A percentile compares a stretch with the other conserved stretches of the same genome.
Conservation (phyloP, 1,140 invertebrate species). For the Venturia canescens region DNA sequence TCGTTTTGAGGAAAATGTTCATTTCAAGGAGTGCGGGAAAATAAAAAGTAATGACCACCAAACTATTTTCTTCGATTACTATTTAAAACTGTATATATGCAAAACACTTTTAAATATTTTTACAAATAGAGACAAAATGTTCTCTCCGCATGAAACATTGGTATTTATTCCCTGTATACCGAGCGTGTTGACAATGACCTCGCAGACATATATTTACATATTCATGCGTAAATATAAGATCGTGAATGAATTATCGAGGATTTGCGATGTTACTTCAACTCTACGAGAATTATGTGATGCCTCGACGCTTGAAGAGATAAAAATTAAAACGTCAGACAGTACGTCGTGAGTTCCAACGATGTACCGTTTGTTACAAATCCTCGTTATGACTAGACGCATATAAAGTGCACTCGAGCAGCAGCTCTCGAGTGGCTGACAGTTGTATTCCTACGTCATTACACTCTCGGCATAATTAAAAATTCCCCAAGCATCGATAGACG, state of each 20-base stretch:
- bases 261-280: neutral
- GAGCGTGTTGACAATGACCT: conserved; percentile 3
- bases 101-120: neutral
- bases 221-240: neutral
- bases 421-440: neutral
- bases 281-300: neutral
- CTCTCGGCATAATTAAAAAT: neutral
- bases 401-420: neutral
- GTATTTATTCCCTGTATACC: conserved; percentile 10
- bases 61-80: no score
- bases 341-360: neutral
- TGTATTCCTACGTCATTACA: neutral
- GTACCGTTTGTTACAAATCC: neutral
- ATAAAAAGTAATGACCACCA: neutral
- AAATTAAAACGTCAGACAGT: neutral
- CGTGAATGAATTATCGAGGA: conserved; percentile 22
- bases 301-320: neutral
- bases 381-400: conserved; percentile 1
- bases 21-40: no score
- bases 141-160: neutral
- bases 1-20: no score
- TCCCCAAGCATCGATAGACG: neutral
- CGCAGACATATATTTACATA: neutral
- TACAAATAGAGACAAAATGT: neutral
- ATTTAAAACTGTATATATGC: no score